Evolutionary conservation across 2,113 vertebrate genomes (phyloP).

Genomic region (Ammodytes marinus): DNA sequence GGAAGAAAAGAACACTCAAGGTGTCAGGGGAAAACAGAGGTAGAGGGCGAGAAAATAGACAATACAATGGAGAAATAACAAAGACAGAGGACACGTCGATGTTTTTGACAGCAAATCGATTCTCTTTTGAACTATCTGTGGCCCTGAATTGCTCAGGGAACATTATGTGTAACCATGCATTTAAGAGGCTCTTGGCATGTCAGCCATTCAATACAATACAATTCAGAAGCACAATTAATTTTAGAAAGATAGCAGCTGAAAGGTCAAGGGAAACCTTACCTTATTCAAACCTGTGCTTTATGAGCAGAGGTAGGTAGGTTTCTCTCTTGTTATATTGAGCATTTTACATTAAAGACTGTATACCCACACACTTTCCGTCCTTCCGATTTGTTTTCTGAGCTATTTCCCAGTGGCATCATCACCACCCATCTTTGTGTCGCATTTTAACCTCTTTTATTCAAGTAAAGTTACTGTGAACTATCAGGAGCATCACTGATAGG

Average conservation of each 20-base stretch:
- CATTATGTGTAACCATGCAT: conserved; percentile 10
- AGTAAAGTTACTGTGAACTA: background rate
- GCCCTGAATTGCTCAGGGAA: conserved; percentile 15
- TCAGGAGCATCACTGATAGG: background rate
- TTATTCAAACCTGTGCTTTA: background rate
- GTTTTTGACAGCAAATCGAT: background rate
- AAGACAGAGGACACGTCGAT: background rate
- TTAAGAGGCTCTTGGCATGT: background rate
- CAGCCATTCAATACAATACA: background rate
- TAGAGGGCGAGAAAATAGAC: background rate
- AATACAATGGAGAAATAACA: background rate
- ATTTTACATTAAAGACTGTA: background rate
- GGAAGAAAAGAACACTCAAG: background rate
- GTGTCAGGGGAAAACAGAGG: background rate
- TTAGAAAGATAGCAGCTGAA: background rate
- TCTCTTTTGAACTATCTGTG: conserved; percentile 20
- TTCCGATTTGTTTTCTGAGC: background rate
- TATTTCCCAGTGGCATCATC: background rate
- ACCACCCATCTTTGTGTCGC: background rate
- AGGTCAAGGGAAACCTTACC: background rate
- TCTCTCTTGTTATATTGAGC: background rate
- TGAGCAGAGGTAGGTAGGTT: background rate
- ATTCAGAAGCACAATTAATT: background rate
- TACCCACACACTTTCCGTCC: background rate
- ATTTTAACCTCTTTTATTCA: background rate